Base-by-base conservation (phyloP, 1,140 invertebrate genomes). In the Zaprionus capensis region DNA sequence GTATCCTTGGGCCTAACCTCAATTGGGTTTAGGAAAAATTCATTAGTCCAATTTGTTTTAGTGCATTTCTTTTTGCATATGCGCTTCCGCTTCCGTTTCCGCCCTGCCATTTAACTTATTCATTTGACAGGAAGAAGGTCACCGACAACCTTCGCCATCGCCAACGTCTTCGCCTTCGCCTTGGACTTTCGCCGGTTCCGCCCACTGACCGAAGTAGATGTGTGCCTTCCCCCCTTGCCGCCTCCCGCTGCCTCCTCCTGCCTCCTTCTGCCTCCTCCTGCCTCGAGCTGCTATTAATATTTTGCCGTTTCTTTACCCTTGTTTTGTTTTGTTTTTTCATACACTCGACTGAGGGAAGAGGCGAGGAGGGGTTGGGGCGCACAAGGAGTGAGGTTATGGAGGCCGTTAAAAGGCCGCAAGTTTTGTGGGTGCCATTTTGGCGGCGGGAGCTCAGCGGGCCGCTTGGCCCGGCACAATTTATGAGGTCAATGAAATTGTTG, bases 401-500 rank as follows among this genome's bases (percentile, higher is more conserved):
- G 49, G 55, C 14, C 75, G 77, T 68, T 81, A 81, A 85, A 82
- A 67, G 76, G 67, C 79, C 79, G 82, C 71, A 68, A 56, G 58
- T 46, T 77, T 80, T 78, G 74, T 77, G 77, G 69, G 70, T 80
- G 77, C 70, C 82, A 56, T 68, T 80, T 80, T 82, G 68, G 74
- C 53, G 76, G 68, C 61, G 75, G 31, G 56, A 41, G 73, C 26
- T 65, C 67, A 36, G 55, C 14, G 62, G 38, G 31, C 44, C 57
- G 62, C 41, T 76, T 71, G 71, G 77, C 14, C 56, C 57, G 65
- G 69, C 63, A 73, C 81, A 88, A 88, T 88, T 88, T 88, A 88
- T 88, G 84, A 90, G 84, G 85, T 88, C 84, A 88, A 88, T 88
- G 84, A 88, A 90, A 88, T 88, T 79, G 82, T 78, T 83, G 80